Conservation (phyloP, 2,113 vertebrate genomes). For the Rafetus swinhoei region DNA sequence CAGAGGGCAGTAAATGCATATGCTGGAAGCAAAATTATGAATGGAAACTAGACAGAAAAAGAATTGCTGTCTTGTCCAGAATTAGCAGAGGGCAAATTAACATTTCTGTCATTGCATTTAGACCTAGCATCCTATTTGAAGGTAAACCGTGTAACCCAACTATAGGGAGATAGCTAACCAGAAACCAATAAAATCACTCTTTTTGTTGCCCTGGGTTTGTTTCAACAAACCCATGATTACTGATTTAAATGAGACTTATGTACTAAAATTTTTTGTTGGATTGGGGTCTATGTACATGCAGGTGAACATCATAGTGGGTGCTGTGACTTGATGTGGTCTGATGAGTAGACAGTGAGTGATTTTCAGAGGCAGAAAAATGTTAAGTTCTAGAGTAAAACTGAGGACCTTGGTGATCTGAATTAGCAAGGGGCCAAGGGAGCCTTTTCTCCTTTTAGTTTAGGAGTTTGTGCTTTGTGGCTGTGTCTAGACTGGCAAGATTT, state of each 20-base stretch:
- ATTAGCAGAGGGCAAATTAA: constrained; percentile 32
- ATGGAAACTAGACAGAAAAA: constrained; percentile 40
- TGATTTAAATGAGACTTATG: background rate
- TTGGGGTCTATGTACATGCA: background rate
- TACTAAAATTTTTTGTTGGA: background rate
- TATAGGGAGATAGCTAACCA: background rate
- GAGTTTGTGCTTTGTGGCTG: fast-evolving
- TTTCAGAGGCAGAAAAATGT: background rate
- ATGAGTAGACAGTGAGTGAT: background rate
- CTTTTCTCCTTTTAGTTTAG: fast-evolving
- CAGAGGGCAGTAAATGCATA: background rate
- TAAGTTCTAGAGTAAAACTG: background rate
- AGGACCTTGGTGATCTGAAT: background rate
- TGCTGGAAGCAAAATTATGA: constrained; percentile 31
- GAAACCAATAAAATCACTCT: background rate
- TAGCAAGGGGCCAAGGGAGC: background rate
- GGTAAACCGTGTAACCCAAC: background rate
- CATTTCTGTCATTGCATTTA: constrained; percentile 4
- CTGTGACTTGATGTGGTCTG: background rate
- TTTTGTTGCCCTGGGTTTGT: background rate
- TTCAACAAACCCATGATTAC: background rate
- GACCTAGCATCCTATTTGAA: background rate
- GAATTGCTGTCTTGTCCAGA: constrained; percentile 25
- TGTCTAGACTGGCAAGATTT: no score
- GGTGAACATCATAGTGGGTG: background rate